Percentiles rank a stretch among this genome's conserved stretches.
Conservation (phyloP, 2,113 vertebrate species). For the Trochalopteron elliotii region DNA sequence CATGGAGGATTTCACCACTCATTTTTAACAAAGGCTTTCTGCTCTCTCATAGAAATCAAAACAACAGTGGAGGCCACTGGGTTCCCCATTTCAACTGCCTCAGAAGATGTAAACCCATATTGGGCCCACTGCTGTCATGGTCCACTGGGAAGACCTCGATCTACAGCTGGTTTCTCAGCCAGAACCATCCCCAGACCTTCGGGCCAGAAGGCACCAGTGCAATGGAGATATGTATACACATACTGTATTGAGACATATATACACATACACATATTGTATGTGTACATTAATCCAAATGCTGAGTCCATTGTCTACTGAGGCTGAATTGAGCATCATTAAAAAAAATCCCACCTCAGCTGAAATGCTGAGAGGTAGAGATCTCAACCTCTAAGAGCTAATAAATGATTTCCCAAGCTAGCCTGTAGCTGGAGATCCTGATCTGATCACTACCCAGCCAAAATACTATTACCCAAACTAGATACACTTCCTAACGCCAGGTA, state of each 20-base stretch:
- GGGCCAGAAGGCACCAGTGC: neutral
- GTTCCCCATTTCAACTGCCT: neutral
- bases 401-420: neutral
- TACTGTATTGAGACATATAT: too few species aligned
- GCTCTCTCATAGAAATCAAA: neutral
- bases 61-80: fast-evolving
- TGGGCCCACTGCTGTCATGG: neutral
- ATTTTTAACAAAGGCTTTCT: neutral
- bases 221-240: neutral
- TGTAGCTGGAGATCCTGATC: neutral
- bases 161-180: neutral
- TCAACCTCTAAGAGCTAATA: neutral
- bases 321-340: neutral
- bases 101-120: neutral
- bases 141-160: neutral
- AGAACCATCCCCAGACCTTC: neutral
- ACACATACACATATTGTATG: neutral
- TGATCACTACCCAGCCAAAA: neutral
- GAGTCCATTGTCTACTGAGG: neutral
- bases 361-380: neutral
- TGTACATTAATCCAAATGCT: neutral
- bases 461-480: neutral
- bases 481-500: neutral
- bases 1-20: neutral
- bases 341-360: neutral